Base-by-base conservation (phyloP, 2,113 vertebrate species). In the Tautogolabrus adspersus region DNA sequence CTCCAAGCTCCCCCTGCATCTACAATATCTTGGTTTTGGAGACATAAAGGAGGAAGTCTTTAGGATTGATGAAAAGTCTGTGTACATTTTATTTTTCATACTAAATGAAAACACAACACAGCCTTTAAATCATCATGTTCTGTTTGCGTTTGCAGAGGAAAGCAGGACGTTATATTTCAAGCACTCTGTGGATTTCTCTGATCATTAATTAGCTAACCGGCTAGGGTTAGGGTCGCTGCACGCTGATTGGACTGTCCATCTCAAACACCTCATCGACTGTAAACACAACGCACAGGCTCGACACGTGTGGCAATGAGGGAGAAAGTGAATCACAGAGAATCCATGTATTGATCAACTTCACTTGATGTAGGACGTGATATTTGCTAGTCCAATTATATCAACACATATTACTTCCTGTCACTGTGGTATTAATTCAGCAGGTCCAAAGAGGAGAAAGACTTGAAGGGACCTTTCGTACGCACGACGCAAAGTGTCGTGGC, bases 321-420 rank as follows among this genome's bases (percentile, higher is more conserved):
- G 22, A 76, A 30, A 66, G 37, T 55, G 49, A 58, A 52, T 72
- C 34, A n/a, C 38, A 13, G 9, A 58, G 1, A 40, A 72, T 76
- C 71, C 34, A 51, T 79, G 0, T 51, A 76, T 69, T 38, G 84
- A 73, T 59, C 1, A 6, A 51, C 47, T 69, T 51, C 60, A 21
- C 21, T 12, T 49, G 11, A 21, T 26, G 26, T 37, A 40, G 61
- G 30, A 64, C 19, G 40, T 63, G 52, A 79, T 51, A 37, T 64
- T 34, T 75, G 40, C 49, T 15, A 12, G 46, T 1, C 57, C 66
- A 57, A 44, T 72, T 49, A 79, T n/a, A 22, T 38, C 21, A 8
- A 49, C 57, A 71, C 21, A 1, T 40, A 38, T 71, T 18, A n/a
- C 55, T 51, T 66, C 40, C 26, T 66, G 62, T 46, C 13, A 18